phyloP scores from a whole-genome alignment of 2,797 vertebrate genomes.

The Avahi laniger region DNA sequence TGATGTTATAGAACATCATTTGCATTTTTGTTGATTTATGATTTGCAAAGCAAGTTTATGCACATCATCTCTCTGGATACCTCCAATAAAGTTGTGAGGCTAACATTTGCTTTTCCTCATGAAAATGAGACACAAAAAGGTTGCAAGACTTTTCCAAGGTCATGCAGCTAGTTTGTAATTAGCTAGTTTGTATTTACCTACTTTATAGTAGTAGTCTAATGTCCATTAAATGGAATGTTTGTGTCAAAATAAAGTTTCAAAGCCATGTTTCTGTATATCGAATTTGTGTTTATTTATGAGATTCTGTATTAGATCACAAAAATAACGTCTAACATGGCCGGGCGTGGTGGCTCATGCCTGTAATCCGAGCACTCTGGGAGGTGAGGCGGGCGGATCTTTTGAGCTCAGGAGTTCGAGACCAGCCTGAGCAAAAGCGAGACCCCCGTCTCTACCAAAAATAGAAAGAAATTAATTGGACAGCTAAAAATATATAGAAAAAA shows the following conservation, averaged over 20 bases:
- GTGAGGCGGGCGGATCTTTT: too few relatives aligned
- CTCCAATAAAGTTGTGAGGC: not conserved
- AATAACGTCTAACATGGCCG: too few relatives aligned
- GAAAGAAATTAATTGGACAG: too few relatives aligned
- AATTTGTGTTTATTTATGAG: not conserved
- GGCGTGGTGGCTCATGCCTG: too few relatives aligned
- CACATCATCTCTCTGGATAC: not conserved
- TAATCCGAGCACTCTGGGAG: too few relatives aligned
- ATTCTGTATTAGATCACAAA: not conserved
- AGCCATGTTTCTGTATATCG: not conserved
- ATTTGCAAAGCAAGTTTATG: not conserved
- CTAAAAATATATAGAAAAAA: too few relatives aligned
- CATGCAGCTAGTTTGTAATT: not conserved
- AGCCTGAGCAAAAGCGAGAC: too few relatives aligned
- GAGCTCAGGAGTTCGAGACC: too few relatives aligned
- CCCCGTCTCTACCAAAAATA: too few relatives aligned
- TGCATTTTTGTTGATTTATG: not conserved
- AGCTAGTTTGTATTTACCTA: not conserved
- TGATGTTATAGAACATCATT: not conserved
- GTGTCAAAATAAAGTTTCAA: not conserved
- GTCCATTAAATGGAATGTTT: not conserved
- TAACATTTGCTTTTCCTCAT: not conserved
- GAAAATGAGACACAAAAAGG: not conserved
- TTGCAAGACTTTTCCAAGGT: not conserved
- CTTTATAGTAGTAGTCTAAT: not conserved